phyloP scores from a whole-genome alignment of 2,113 vertebrate genomes.

The Pipra filicauda region DNA sequence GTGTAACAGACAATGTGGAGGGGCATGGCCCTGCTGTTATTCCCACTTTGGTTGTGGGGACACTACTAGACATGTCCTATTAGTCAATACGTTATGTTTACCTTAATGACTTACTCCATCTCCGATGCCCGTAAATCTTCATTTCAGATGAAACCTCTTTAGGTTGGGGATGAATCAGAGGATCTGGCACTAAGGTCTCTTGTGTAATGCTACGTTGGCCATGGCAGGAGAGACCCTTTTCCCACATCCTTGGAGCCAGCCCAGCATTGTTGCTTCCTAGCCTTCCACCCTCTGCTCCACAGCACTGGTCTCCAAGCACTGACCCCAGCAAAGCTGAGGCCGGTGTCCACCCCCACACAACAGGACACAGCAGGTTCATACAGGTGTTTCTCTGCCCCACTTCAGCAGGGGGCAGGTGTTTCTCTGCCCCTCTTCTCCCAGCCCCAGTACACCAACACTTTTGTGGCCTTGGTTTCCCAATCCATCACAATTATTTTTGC shows the following conservation, averaged over 20 bases:
- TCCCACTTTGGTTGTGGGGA: not conserved
- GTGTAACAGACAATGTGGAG: not conserved
- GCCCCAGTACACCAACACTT: not conserved
- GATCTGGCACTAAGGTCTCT: not conserved
- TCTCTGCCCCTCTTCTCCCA: not conserved
- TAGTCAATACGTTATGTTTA: not conserved
- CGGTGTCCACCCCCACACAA: accelerated
- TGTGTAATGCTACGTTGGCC: accelerated
- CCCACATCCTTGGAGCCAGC: not conserved
- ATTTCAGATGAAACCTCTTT: not conserved
- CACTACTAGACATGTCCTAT: not conserved
- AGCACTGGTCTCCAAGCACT: not conserved
- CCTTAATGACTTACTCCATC: not conserved
- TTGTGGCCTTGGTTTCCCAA: not conserved
- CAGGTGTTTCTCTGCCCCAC: accelerated
- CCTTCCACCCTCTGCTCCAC: not conserved
- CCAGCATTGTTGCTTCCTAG: not conserved
- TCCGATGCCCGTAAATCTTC: not conserved
- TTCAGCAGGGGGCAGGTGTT: accelerated
- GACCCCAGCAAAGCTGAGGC: accelerated
- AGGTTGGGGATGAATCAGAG: not conserved
- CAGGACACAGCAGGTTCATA: not conserved
- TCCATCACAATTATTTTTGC: not conserved
- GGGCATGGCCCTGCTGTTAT: not conserved
- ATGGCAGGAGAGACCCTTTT: not conserved